Base-by-base conservation (phyloP, 2,797 vertebrate species). In the Phrynocephalus vlangalii region DNA sequence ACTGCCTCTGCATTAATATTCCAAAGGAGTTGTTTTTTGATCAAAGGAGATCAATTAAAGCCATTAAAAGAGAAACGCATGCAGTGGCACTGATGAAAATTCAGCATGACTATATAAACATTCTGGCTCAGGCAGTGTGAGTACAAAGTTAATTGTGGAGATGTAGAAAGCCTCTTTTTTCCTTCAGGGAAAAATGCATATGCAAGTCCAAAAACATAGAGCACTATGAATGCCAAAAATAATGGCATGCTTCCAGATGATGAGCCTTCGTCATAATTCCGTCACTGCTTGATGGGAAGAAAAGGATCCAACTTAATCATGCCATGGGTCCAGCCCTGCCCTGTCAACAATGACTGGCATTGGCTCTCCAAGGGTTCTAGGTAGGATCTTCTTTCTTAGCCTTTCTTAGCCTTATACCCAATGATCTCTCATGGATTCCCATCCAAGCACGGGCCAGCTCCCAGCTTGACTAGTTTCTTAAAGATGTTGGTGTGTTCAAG, bases 21-120 rank as follows among this genome's bases (percentile, higher is more conserved):
- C 89, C 79, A 85, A 22, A 13, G 91, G 73, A 79, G 28, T 83
- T 88, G 83, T 82, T 30, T 91, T 87, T 75, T 91, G 87, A 92
- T 86, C 75, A 89, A 83, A 86, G 68, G 79, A 52, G 6, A 72
- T 77, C 88, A 70, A 73, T 44, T 87, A 90, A 89, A 1, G 86
- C 78, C 83, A 88, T 92, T 88, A 83, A 91, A 91, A 89, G 60
- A 22, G 68, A 88, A 84, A 79, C 72, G 82, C 28, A 73, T 48
- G 77, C 76, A 79, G 28, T 79, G 77, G 52, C 67, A 66, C 28
- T 84, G 87, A 79, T 72, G 82, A 79, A 88, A 88, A 84, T 88
- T 84, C 87, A 84, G 28, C 79, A 26, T 79, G 76, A 84, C 52
- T 72, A 84, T 72, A 79, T 72, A 73, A 73, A 44, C 68, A 79